Conservation (phyloP, 92 coral and sea anemone genomes). For the Siderastrea siderea region DNA sequence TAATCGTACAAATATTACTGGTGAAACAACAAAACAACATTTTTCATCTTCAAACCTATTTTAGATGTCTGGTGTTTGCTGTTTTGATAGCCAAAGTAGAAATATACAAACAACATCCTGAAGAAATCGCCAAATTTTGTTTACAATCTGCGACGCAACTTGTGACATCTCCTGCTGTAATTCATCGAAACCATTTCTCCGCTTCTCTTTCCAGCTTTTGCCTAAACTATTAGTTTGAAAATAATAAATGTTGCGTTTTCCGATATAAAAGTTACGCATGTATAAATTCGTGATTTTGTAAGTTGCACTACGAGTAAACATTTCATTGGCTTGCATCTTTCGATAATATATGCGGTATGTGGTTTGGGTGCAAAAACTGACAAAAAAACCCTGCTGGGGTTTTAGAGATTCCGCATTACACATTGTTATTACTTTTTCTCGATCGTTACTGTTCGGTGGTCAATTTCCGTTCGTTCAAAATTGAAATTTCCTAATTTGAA, state of each 20-base stretch:
- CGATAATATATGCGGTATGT: background rate
- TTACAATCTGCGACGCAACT: background rate
- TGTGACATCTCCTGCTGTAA: background rate
- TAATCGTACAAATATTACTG: too few relatives aligned
- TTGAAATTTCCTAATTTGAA: background rate
- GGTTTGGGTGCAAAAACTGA: background rate
- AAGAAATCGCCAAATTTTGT: background rate
- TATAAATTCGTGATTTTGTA: too few relatives aligned
- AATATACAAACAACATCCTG: background rate
- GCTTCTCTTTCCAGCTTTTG: background rate
- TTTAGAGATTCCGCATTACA: background rate
- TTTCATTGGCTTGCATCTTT: too few relatives aligned
- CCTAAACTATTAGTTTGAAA: too few relatives aligned
- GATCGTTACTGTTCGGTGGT: background rate
- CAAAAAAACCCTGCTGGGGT: slow-evolving; percentile 5
- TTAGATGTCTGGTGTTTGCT: background rate
- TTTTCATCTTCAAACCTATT: background rate
- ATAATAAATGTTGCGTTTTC: too few relatives aligned
- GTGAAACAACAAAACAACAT: too few relatives aligned
- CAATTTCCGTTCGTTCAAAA: slow-evolving; percentile 3
- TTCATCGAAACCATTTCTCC: background rate
- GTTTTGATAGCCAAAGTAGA: background rate
- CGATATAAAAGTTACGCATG: too few relatives aligned
- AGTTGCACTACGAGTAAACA: too few relatives aligned
- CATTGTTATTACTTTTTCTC: too few relatives aligned